These are phyloP conservation scores for Cyphomyrus discorhynchus DNA, from an alignment of 2,113 vertebrate genomes.

Conservation along the genomic window DNA sequence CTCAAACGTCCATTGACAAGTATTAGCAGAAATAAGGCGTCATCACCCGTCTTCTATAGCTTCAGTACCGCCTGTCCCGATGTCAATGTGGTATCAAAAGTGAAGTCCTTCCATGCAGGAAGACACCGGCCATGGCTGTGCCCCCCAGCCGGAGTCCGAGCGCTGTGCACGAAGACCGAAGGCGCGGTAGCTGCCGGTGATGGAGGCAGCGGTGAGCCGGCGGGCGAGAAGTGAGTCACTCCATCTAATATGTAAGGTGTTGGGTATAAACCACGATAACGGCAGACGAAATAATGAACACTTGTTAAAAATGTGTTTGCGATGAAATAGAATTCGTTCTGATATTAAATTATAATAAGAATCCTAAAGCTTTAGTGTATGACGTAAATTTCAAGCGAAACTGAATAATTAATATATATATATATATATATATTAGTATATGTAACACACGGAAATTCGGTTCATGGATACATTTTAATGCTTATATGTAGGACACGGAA, in stretches of 20 bases:
- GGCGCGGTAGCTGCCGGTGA: neutral
- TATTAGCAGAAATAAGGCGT: constrained; percentile 28
- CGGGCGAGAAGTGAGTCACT: constrained; percentile 61
- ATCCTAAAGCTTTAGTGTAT: neutral
- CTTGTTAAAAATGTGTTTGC: neutral
- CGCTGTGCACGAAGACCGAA: constrained; percentile 49
- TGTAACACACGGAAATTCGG: neutral
- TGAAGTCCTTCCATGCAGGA: constrained; percentile 15
- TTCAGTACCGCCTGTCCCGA: constrained; percentile 31
- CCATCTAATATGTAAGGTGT: neutral
- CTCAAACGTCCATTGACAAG: constrained; percentile 46
- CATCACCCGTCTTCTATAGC: constrained; percentile 36
- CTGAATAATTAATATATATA: neutral
- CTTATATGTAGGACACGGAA: neutral
- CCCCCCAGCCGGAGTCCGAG: constrained; percentile 25
- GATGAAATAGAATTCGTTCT: neutral
- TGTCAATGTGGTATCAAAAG: constrained; percentile 21
- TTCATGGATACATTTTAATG: neutral
- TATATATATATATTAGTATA: neutral
- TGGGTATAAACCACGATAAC: neutral
- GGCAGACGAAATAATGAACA: neutral
- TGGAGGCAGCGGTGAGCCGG: constrained; percentile 37
- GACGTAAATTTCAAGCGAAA: neutral
- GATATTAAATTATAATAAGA: neutral
- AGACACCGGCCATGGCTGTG: constrained; percentile 9